Evolutionary conservation across 1,140 invertebrate species (phyloP).

Genomic region (Melipona quadrifasciata): DNA sequence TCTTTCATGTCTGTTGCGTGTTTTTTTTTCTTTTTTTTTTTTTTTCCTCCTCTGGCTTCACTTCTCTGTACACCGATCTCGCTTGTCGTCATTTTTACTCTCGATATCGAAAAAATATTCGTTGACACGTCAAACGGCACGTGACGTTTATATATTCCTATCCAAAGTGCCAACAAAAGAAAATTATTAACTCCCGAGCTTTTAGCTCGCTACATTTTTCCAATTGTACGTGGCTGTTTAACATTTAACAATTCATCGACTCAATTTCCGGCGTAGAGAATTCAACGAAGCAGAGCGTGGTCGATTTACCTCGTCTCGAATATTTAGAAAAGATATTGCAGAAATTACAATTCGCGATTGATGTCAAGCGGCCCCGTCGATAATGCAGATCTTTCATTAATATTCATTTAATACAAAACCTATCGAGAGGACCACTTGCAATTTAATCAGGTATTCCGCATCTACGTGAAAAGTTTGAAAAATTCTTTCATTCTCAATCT

Average conservation of each 20-base stretch:
- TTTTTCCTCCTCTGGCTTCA: neutral
- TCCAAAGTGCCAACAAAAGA: neutral
- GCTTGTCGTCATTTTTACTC: neutral
- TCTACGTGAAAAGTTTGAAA: neutral
- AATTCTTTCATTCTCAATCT: neutral
- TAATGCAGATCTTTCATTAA: neutral
- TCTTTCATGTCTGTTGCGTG: conserved; percentile 5
- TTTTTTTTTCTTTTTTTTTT: neutral
- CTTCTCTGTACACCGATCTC: neutral
- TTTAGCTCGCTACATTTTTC: no score
- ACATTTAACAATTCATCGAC: no score
- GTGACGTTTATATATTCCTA: neutral
- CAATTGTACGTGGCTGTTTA: no score
- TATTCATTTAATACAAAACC: neutral
- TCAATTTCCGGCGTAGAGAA: neutral
- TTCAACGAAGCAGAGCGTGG: neutral
- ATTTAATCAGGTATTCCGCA: neutral
- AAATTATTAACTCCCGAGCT: neutral
- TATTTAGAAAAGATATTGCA: neutral
- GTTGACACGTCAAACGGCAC: neutral
- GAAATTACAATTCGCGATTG: neutral
- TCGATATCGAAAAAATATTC: neutral
- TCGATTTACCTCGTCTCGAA: neutral
- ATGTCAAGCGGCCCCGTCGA: neutral
- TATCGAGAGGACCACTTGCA: neutral